Conservation (phyloP, 2,888 invertebrate species). For the Odontothrips loti region DNA sequence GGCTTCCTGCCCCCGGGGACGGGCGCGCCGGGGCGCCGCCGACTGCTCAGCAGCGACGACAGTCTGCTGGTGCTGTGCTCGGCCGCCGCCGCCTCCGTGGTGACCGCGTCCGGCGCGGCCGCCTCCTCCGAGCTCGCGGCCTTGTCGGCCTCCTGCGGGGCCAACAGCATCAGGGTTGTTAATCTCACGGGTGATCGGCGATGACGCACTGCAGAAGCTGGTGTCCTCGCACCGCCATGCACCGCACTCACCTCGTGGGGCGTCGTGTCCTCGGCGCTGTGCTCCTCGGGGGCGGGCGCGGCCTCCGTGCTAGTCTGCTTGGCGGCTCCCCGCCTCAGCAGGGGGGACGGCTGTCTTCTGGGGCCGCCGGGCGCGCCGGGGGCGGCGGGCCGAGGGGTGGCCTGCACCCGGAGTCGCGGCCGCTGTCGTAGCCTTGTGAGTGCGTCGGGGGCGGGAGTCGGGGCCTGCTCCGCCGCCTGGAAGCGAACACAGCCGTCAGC, state of each 20-base stretch:
- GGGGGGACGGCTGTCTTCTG: conserved; percentile 3
- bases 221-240: background rate
- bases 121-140: background rate
- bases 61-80: conserved; percentile 3
- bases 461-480: conserved; percentile 46
- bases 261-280: conserved; percentile 17
- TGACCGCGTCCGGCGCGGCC: background rate
- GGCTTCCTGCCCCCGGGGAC: background rate
- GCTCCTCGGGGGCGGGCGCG: conserved; percentile 12
- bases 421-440: background rate
- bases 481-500: conserved; percentile 44
- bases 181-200: too few species aligned
- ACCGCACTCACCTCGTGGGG: background rate
- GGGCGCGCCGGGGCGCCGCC: background rate
- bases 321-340: background rate
- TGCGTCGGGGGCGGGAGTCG: conserved; percentile 41
- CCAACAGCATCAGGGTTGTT: background rate
- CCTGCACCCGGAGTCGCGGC: background rate
- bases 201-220: too few species aligned
- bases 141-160: conserved; percentile 10
- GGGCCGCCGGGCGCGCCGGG: conserved; percentile 8
- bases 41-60: background rate
- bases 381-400: background rate
- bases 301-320: conserved; percentile 2
- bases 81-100: conserved; percentile 2